These are phyloP conservation scores for Phrynosoma platyrhinos DNA, from an alignment of 2,113 vertebrate genomes.

Conservation along the genomic window DNA sequence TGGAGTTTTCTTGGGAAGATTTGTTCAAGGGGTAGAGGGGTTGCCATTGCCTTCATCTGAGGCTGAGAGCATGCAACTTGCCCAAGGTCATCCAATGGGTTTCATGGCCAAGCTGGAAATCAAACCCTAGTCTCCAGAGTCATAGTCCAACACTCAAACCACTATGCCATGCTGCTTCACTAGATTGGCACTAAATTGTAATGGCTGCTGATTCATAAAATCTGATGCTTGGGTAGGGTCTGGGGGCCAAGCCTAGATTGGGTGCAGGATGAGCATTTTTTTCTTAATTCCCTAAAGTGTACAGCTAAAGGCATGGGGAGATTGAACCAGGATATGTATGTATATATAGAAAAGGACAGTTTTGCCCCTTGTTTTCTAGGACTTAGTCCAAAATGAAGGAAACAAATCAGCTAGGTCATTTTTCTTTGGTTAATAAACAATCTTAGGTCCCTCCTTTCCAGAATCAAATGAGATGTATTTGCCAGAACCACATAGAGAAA, in stretches of 20 bases:
- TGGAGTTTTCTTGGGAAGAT: no score
- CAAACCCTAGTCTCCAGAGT: no score
- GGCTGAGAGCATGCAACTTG: no score
- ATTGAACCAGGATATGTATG: no score
- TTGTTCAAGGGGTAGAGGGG: no score
- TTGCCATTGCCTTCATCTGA: no score
- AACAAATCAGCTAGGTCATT: not conserved
- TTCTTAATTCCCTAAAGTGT: not conserved
- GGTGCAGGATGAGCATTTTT: not conserved
- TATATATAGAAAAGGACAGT: not conserved
- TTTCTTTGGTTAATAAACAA: not conserved
- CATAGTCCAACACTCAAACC: no score
- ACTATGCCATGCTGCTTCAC: no score
- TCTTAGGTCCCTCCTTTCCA: not conserved
- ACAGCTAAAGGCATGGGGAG: not conserved
- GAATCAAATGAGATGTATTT: not conserved
- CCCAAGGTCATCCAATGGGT: no score
- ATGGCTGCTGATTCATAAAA: not conserved
- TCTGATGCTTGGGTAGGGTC: not conserved
- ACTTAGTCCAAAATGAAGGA: not conserved
- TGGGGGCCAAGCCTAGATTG: not conserved
- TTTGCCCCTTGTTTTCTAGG: not conserved
- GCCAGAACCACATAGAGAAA: no score
- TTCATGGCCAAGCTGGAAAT: no score
- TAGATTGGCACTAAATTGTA: not conserved